A percentile compares a stretch with the other conserved stretches of the same genome.
phyloP scores from a whole-genome alignment of 2,888 invertebrate species.

The Microchrysa polita region DNA sequence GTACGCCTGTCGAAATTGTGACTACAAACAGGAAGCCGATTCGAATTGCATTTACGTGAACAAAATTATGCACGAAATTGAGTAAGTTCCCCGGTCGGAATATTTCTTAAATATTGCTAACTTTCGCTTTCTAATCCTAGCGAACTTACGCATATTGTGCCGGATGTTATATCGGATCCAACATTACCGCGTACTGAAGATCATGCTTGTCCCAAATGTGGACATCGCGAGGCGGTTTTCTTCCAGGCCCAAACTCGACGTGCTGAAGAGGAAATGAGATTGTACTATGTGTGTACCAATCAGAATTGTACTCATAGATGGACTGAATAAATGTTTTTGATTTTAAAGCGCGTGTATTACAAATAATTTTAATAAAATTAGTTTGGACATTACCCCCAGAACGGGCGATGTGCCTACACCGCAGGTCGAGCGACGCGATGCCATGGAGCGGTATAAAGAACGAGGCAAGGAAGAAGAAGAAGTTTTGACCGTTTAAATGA shows the following conservation, averaged over 20 bases:
- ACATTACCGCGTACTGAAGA: constrained; percentile 98
- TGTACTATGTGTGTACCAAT: constrained; percentile 96
- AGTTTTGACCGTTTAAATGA: too few relatives aligned
- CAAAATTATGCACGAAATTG: constrained; percentile 99
- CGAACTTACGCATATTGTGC: constrained; percentile 97
- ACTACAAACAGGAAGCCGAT: constrained; percentile 95
- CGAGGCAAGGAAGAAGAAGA: too few relatives aligned
- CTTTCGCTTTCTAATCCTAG: constrained; percentile 64
- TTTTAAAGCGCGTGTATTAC: not conserved
- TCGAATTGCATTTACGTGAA: constrained; percentile 99
- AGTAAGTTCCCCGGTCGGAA: constrained; percentile 69
- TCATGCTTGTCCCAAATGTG: constrained; percentile 97
- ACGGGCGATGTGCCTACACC: too few relatives aligned
- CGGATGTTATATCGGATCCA: constrained; percentile 98
- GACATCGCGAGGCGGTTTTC: constrained; percentile 95
- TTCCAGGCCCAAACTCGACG: constrained; percentile 97
- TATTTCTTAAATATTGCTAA: not conserved
- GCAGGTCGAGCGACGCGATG: too few relatives aligned
- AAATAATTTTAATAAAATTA: too few relatives aligned
- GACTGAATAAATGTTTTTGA: constrained; percentile 79
- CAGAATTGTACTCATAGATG: constrained; percentile 92
- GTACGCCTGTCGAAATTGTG: constrained; percentile 98
- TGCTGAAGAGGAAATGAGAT: constrained; percentile 98
- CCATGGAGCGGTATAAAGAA: too few relatives aligned
- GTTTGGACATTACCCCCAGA: too few relatives aligned